Conservation (phyloP, 2,888 invertebrate genomes). For the Plebejus melissa region DNA sequence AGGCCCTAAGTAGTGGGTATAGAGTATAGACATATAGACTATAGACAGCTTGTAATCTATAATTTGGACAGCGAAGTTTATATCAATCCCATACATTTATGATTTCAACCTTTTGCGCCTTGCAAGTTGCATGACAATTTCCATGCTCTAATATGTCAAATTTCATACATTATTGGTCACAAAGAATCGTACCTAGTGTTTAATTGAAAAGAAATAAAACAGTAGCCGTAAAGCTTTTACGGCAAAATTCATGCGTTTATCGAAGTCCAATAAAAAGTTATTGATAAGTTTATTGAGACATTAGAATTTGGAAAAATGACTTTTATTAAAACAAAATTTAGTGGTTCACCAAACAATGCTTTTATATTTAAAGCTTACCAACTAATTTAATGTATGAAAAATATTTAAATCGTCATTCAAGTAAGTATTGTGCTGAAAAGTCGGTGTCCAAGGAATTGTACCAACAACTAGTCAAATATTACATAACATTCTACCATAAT, state of each 20-base stretch:
- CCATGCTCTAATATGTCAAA: no score
- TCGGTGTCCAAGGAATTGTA: no score
- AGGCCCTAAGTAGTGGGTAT: not conserved
- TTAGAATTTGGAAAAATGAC: not conserved
- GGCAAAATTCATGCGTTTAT: not conserved
- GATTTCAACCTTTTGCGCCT: no score
- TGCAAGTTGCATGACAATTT: no score
- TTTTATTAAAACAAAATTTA: not conserved
- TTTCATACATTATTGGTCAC: not conserved
- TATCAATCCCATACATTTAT: no score
- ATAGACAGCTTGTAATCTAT: no score
- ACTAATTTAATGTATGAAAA: not conserved
- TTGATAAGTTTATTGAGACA: conserved; percentile 11
- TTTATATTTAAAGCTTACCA: not conserved
- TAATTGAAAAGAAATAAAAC: not conserved
- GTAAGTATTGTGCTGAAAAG: no score
- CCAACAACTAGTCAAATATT: no score
- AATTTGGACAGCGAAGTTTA: no score
- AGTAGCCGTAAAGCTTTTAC: not conserved
- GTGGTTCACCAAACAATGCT: not conserved
- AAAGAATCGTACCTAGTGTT: not conserved
- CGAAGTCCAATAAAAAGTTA: not conserved
- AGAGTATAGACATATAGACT: not conserved
- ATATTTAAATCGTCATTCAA: not conserved
- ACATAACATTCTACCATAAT: no score